These are phyloP conservation scores for Coranthus polyacanthus DNA, from an alignment of 2,797 vertebrate species.

Conservation along the genomic window DNA sequence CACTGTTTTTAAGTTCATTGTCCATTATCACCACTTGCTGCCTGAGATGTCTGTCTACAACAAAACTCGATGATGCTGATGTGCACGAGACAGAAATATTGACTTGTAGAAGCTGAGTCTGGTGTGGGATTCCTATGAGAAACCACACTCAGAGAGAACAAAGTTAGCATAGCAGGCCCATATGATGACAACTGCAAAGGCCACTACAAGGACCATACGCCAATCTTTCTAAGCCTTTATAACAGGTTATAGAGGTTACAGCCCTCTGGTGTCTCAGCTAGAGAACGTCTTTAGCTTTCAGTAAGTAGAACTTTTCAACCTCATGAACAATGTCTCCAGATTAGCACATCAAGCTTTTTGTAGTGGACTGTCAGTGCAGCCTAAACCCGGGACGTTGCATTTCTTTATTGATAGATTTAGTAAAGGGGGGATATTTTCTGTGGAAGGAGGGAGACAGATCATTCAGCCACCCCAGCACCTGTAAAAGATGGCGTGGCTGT, in stretches of 20 bases:
- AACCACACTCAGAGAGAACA: neutral
- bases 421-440: constrained; percentile 50
- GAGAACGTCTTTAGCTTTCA: constrained; percentile 2
- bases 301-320: constrained; percentile 24
- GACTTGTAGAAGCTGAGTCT: constrained; percentile 32
- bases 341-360: constrained; percentile 57
- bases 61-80: constrained; percentile 68
- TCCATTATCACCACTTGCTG: constrained; percentile 85
- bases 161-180: constrained; percentile 11
- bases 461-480: constrained; percentile 57
- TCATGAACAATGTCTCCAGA: constrained; percentile 43
- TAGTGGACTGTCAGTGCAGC: constrained; percentile 70
- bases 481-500: constrained; percentile 73
- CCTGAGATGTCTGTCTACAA: constrained; percentile 69
- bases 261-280: neutral
- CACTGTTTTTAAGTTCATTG: constrained; percentile 85
- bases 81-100: constrained; percentile 47
- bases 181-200: neutral
- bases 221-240: constrained; percentile 2
- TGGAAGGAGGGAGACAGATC: constrained; percentile 60
- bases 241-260: constrained; percentile 8
- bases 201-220: neutral
- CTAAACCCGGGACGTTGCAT: constrained; percentile 82
- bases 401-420: constrained; percentile 71
- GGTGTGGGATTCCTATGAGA: constrained; percentile 14